These are phyloP conservation scores for Arremon aurantiirostris DNA, from an alignment of 2,797 vertebrate species.

Conservation along the genomic window DNA sequence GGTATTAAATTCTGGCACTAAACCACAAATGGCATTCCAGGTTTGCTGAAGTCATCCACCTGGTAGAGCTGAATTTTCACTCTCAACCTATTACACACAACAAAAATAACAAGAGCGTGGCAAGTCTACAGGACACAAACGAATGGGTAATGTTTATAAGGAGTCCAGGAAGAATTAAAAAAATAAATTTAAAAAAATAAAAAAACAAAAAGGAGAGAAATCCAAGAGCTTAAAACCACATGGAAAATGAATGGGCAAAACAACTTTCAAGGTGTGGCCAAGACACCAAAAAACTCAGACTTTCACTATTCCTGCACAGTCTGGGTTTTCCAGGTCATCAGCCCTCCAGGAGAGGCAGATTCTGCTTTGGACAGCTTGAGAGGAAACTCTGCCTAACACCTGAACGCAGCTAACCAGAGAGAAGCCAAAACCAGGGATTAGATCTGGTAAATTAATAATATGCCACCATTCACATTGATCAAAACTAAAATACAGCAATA, in stretches of 20 bases:
- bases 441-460: not conserved
- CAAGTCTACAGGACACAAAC: not conserved
- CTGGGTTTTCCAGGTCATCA: not conserved
- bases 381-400: not conserved
- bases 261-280: not conserved
- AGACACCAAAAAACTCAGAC: not conserved
- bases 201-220: not conserved
- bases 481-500: not conserved
- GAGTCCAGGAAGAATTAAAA: not conserved
- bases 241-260: not conserved
- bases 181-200: too few relatives aligned
- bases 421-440: accelerated
- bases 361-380: not conserved
- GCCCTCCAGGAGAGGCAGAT: not conserved
- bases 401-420: not conserved
- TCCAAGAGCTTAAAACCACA: not conserved
- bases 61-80: not conserved
- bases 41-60: not conserved
- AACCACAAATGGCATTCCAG: not conserved
- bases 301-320: not conserved
- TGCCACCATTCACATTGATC: accelerated
- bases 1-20: not conserved
- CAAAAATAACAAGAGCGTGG: not conserved
- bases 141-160: not conserved
- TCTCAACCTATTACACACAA: not conserved